phyloP scores from a whole-genome alignment of 1,140 invertebrate genomes.

The Rhyacophila brunnea region DNA sequence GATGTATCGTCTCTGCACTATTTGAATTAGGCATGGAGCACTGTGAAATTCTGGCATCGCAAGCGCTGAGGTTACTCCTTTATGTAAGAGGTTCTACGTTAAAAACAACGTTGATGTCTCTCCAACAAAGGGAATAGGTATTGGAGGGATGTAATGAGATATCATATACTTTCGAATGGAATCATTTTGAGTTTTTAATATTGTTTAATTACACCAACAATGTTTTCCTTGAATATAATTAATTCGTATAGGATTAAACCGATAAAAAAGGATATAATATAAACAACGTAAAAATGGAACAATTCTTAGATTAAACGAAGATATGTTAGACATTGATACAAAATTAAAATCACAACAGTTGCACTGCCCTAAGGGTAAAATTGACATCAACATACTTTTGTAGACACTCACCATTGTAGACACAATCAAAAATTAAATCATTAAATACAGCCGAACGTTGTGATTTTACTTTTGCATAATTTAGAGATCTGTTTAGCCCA shows the following conservation, averaged over 20 bases:
- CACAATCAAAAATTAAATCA: slow-evolving; percentile 22
- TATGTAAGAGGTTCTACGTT: too few species aligned
- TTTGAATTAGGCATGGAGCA: too few species aligned
- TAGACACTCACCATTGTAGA: slow-evolving; percentile 6
- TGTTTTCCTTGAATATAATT: slow-evolving; percentile 32
- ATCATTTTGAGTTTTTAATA: slow-evolving; percentile 36
- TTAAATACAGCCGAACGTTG: slow-evolving; percentile 16
- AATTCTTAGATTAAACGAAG: slow-evolving; percentile 30
- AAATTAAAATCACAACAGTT: slow-evolving; percentile 28
- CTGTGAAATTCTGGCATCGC: too few species aligned
- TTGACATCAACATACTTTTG: slow-evolving; percentile 20
- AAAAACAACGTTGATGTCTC: too few species aligned
- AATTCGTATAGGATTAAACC: slow-evolving; percentile 32
- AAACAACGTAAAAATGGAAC: slow-evolving; percentile 34
- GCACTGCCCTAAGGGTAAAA: slow-evolving; percentile 10
- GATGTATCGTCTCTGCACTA: too few species aligned
- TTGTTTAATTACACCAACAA: slow-evolving; percentile 36
- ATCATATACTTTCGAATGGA: slow-evolving; percentile 26
- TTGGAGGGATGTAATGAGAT: slow-evolving; percentile 8
- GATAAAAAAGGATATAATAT: slow-evolving; percentile 29
- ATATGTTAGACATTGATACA: slow-evolving; percentile 25
- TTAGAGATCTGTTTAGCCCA: slow-evolving; percentile 25
- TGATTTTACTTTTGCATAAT: slow-evolving; percentile 26
- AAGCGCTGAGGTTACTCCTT: too few species aligned
- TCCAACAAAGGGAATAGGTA: too few species aligned